phyloP scores from a whole-genome alignment of 2,113 vertebrate species.

The Aviceda subcristata region DNA sequence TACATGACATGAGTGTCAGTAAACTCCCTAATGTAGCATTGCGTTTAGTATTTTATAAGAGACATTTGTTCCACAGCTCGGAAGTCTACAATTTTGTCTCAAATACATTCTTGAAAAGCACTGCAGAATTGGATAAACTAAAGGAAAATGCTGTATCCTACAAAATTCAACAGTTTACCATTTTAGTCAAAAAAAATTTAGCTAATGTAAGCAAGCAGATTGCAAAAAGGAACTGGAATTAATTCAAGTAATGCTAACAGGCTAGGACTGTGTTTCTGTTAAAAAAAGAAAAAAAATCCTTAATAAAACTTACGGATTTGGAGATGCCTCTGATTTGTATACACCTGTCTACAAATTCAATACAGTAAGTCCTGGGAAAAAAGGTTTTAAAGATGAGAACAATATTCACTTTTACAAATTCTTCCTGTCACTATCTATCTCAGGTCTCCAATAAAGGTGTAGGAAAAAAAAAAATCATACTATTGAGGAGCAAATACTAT shows the following conservation, averaged over 20 bases:
- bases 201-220: neutral
- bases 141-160: neutral
- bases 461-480: neutral
- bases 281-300: neutral
- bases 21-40: neutral
- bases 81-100: neutral
- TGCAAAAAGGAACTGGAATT: neutral
- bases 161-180: constrained; percentile 2
- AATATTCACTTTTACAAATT: neutral
- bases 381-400: neutral
- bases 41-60: neutral
- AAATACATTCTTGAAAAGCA: neutral
- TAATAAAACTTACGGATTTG: neutral
- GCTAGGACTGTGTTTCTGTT: neutral
- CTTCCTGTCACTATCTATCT: neutral
- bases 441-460: neutral
- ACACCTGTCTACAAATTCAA: neutral
- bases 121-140: neutral
- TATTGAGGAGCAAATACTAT: neutral
- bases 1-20: neutral
- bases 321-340: neutral
- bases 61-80: neutral
- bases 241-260: neutral
- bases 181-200: neutral
- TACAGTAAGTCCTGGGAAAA: neutral